These are phyloP conservation scores for Acipenser ruthenus DNA, from an alignment of 2,797 vertebrate genomes.

Conservation along the genomic window DNA sequence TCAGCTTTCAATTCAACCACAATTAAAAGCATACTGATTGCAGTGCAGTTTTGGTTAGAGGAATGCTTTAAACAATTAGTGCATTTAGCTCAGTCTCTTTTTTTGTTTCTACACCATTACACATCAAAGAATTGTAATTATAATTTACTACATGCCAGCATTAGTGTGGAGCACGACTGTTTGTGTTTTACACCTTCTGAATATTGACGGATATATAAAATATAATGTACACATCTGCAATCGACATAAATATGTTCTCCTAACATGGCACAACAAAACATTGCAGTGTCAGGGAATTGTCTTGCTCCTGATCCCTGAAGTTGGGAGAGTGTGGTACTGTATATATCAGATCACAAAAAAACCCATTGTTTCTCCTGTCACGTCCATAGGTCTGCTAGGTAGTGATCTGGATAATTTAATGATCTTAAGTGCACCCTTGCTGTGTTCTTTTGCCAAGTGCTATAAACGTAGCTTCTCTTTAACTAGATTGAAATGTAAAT, in stretches of 20 bases:
- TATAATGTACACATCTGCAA: too few species aligned
- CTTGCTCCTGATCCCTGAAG: too few species aligned
- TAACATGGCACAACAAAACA: too few species aligned
- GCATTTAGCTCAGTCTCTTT: not conserved
- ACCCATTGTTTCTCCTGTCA: not conserved
- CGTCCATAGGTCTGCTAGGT: not conserved
- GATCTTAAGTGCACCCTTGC: not conserved
- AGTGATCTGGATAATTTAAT: not conserved
- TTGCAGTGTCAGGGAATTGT: too few species aligned
- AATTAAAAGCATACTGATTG: not conserved
- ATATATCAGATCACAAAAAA: not conserved
- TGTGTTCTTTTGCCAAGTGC: not conserved
- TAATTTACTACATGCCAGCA: not conserved
- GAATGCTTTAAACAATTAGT: slow-evolving; percentile 1
- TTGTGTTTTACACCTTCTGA: too few species aligned
- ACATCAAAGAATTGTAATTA: not conserved
- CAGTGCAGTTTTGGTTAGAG: not conserved
- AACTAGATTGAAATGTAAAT: not conserved
- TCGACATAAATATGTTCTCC: too few species aligned
- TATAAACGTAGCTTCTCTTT: not conserved
- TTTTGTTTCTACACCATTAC: slow-evolving; percentile 3
- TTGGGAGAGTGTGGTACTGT: too few species aligned
- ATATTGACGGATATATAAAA: too few species aligned
- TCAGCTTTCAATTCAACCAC: not conserved
- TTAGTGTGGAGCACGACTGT: not conserved